Conservation (phyloP, 1,140 invertebrate genomes). For the Drosophila punjabiensis region DNA sequence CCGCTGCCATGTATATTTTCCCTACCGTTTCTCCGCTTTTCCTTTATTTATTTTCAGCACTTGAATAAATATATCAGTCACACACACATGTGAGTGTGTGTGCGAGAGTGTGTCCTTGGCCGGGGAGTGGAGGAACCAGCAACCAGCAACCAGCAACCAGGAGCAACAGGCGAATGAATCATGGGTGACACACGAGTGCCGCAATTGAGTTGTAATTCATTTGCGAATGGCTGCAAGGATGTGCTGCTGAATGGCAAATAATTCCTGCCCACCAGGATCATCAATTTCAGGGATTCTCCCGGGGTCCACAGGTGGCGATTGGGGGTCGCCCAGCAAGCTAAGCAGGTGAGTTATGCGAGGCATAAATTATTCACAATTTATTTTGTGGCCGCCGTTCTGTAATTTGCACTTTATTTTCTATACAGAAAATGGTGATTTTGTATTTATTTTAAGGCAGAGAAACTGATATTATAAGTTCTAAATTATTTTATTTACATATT, state of each 20-base stretch:
- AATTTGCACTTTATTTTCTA: background rate
- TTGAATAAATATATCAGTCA: slow-evolving; percentile 44
- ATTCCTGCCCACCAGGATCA: slow-evolving; percentile 14
- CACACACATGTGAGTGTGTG: slow-evolving; percentile 10
- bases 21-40: background rate
- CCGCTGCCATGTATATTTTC: background rate
- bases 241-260: slow-evolving; percentile 35
- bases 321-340: background rate
- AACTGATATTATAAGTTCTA: background rate
- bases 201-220: slow-evolving; percentile 53
- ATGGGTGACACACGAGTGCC: slow-evolving; percentile 49
- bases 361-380: slow-evolving; percentile 22
- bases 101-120: slow-evolving; percentile 21
- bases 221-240: slow-evolving; percentile 22
- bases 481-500: background rate
- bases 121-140: too few species aligned
- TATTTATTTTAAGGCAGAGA: too few species aligned
- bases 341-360: slow-evolving; percentile 30
- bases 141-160: background rate
- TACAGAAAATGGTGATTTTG: background rate
- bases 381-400: background rate
- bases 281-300: slow-evolving; percentile 25
- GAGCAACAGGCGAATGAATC: slow-evolving; percentile 52
- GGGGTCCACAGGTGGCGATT: background rate
- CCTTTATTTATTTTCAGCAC: slow-evolving; percentile 40